These are phyloP conservation scores for Cyrtonyx montezumae DNA, from an alignment of 2,113 vertebrate species.

Conservation along the genomic window DNA sequence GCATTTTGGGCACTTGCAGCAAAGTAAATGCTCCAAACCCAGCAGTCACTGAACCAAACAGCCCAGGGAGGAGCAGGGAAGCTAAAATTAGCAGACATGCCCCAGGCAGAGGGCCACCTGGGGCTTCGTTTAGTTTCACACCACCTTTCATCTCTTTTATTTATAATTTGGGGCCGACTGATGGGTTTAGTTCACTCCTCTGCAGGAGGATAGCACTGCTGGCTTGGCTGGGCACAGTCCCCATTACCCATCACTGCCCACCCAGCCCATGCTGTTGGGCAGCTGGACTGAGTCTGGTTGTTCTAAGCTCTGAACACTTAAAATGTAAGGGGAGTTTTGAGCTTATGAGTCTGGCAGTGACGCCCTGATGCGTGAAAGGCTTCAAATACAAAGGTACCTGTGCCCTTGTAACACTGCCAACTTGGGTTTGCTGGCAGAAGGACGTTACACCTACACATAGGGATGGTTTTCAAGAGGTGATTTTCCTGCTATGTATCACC, in stretches of 20 bases:
- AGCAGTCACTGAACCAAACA: neutral
- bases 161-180: conserved; percentile 41
- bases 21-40: neutral
- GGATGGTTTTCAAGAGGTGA: neutral
- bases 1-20: fast-evolving
- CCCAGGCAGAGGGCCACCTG: conserved; percentile 47
- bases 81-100: conserved; percentile 69
- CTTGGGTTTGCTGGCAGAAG: fast-evolving
- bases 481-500: neutral
- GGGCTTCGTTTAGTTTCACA: conserved; percentile 30
- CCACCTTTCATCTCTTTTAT: conserved; percentile 61
- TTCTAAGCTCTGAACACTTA: neutral
- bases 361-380: neutral
- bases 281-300: too few species aligned
- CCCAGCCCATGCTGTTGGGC: neutral
- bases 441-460: fast-evolving
- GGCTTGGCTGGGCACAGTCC: neutral
- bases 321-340: neutral
- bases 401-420: neutral
- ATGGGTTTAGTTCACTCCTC: neutral
- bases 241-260: neutral
- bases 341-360: neutral
- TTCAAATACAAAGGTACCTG: neutral
- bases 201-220: neutral
- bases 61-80: neutral